Percentiles rank a stretch among this genome's conserved stretches.
These are phyloP conservation scores for Botia almorhae DNA, from an alignment of 2,797 vertebrate genomes.

Conservation along the genomic window DNA sequence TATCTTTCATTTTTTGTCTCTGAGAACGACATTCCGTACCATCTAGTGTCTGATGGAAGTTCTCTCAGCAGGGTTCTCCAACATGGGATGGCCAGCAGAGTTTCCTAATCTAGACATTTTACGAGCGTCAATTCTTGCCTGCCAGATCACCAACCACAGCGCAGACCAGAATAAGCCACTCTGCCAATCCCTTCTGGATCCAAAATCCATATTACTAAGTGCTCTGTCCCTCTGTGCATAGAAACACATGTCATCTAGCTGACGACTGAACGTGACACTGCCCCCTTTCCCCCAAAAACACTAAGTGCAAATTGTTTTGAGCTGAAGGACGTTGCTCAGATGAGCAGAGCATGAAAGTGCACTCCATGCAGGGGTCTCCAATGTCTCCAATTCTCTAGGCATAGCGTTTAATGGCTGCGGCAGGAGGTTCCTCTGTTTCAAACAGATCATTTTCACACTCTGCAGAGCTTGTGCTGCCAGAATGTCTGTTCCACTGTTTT, in stretches of 20 bases:
- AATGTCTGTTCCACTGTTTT: slow-evolving; percentile 42
- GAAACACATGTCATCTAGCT: slow-evolving; percentile 47
- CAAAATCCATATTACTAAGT: slow-evolving; percentile 50
- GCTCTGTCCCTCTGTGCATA: slow-evolving; percentile 33
- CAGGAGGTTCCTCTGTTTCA: slow-evolving; percentile 47
- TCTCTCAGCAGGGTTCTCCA: slow-evolving; percentile 28
- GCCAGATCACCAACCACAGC: slow-evolving; percentile 46
- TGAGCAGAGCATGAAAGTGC: slow-evolving; percentile 50
- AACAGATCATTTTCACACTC: slow-evolving; percentile 59
- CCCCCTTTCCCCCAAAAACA: slow-evolving; percentile 46
- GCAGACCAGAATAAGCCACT: slow-evolving; percentile 26
- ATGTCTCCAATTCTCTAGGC: slow-evolving; percentile 41
- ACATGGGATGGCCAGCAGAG: slow-evolving; percentile 40
- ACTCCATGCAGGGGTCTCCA: slow-evolving; percentile 45
- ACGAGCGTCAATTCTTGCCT: slow-evolving; percentile 42
- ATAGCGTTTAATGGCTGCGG: slow-evolving; percentile 54
- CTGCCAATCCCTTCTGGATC: slow-evolving; percentile 28
- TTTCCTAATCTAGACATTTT: slow-evolving; percentile 51
- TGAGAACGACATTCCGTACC: background rate
- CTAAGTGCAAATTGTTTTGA: slow-evolving; percentile 50
- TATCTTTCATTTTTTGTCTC: slow-evolving; percentile 33
- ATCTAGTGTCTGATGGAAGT: slow-evolving; percentile 10
- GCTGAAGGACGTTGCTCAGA: slow-evolving; percentile 44
- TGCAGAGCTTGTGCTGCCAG: slow-evolving; percentile 49
- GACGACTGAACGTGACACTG: slow-evolving; percentile 48